Evolutionary conservation across 2,113 vertebrate genomes (phyloP), one percentile per base, ranked within the genome.

Genomic region (Tragelaphus scriptus): DNA sequence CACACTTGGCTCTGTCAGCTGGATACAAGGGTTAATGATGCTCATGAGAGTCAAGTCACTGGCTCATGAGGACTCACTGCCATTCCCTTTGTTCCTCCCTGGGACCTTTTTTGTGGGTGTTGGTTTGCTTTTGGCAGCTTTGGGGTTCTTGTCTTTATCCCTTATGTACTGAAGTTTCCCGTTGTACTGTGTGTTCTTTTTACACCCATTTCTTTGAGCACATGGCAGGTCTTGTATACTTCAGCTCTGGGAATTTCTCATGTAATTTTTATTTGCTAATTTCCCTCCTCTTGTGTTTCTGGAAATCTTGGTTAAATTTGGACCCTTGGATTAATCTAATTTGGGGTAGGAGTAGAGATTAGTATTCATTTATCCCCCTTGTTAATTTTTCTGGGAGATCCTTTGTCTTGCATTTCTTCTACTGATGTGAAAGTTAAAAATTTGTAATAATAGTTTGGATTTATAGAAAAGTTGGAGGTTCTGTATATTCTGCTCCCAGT

Each of bases 251-350:
- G 16, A n/a, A 25, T 30, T 81, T 88, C 68, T 97, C 65, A 40
- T 49, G 56, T 16, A 23, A 23, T 71, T 93, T 91, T 53, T 49
- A 49, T 95, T 92, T 91, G 63, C n/a, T 75, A 3, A 86, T 82
- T 85, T 56, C 25, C 55, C 16, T 23, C 36, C 30, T 7, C 9
- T 19, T n/a, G 2, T 17, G 53, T 86, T 87, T 80, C 49, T 65
- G n/a, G 85, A 30, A 59, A 30, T 95, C 32, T 40, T 79, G 7
- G 84, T 71, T 88, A 85, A 40, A 55, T 85, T 58, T 71, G 58
- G 30, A 51, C 23, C 59, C 47, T 30, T 81, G 51, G 55, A 17
- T 82, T 25, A 63, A 40, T 63, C 40, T 81, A 28, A 21, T 85
- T 65, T 26, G 28, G 55, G 19, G 71, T 26, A 77, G 71, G 71